phyloP scores from a whole-genome alignment of 2,113 vertebrate genomes.

The Upupa epops region DNA sequence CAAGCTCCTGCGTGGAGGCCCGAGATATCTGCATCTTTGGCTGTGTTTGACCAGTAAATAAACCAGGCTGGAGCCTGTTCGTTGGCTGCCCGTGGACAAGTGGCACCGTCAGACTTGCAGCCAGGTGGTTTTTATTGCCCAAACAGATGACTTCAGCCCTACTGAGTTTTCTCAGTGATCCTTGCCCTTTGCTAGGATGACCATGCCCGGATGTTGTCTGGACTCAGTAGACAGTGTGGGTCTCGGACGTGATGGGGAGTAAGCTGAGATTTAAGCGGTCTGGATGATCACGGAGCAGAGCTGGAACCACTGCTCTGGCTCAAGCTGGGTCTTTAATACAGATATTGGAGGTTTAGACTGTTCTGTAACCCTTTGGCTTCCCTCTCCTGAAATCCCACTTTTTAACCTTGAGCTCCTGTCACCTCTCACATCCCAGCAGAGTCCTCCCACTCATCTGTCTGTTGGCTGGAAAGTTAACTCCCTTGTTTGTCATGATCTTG shows the following conservation, averaged over 20 bases:
- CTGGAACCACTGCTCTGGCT: background rate
- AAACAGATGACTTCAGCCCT: background rate
- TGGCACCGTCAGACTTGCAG: background rate
- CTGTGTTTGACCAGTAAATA: background rate
- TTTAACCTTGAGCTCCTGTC: background rate
- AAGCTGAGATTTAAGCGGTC: background rate
- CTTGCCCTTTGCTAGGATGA: background rate
- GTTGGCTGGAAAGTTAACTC: background rate
- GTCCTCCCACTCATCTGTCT: background rate
- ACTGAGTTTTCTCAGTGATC: background rate
- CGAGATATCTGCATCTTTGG: background rate
- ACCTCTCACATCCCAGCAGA: background rate
- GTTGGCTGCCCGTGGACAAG: background rate
- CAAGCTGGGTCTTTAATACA: background rate
- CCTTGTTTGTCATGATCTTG: background rate
- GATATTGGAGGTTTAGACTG: background rate
- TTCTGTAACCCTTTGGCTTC: background rate
- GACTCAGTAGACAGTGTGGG: background rate
- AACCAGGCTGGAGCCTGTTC: background rate
- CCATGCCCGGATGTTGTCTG: background rate
- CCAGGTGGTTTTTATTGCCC: background rate
- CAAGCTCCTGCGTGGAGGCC: background rate
- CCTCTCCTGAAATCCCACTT: background rate
- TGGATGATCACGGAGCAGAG: background rate
- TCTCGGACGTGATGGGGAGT: fast-evolving